These are phyloP conservation scores for Stercorarius parasiticus DNA, from an alignment of 2,113 vertebrate species.

Conservation along the genomic window DNA sequence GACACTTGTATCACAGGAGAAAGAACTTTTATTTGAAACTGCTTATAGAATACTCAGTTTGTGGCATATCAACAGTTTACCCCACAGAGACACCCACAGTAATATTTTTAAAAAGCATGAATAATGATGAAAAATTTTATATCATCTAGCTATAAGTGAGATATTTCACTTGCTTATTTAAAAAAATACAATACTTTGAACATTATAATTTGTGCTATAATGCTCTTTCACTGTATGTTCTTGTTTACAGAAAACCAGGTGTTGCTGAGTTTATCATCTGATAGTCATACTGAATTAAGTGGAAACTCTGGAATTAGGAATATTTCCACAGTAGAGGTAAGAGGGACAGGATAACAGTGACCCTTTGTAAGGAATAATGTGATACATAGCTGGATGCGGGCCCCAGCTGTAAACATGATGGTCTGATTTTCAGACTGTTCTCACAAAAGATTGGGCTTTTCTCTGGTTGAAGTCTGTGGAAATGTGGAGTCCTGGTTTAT, in stretches of 20 bases:
- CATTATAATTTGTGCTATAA: background rate
- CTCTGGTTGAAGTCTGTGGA: background rate
- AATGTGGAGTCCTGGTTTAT: background rate
- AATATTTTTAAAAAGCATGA: background rate
- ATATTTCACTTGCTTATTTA: background rate
- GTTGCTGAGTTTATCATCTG: background rate
- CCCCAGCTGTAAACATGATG: background rate
- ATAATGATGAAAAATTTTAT: background rate
- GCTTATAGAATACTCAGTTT: background rate
- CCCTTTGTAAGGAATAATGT: background rate
- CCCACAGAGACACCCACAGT: background rate
- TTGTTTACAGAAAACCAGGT: background rate
- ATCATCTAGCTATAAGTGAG: background rate
- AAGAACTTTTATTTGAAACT: background rate
- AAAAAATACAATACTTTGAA: background rate
- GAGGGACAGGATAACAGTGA: background rate
- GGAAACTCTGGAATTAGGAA: background rate
- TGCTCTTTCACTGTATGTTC: background rate
- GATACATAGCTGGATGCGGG: too few species aligned
- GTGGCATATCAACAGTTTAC: rapidly evolving
- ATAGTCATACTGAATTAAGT: background rate
- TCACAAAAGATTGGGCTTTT: background rate
- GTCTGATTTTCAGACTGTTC: background rate
- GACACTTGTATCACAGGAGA: background rate
- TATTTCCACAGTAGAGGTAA: background rate